Evolutionary conservation across 1,140 invertebrate genomes (phyloP).

Genomic region (Dreissena rostriformis): DNA sequence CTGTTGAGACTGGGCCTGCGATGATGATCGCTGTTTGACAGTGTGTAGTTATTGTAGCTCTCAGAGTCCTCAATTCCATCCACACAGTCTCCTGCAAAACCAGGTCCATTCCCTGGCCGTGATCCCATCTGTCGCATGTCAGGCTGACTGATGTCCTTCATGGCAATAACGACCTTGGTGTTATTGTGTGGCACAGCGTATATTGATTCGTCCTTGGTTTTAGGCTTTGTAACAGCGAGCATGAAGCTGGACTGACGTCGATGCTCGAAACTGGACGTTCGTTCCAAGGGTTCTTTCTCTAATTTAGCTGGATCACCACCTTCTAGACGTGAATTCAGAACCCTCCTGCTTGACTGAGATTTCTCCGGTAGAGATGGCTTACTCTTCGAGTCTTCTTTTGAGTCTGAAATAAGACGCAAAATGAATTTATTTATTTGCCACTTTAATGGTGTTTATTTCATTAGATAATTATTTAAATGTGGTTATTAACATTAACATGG

Average conservation of each 20-base stretch:
- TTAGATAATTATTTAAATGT: too few relatives aligned
- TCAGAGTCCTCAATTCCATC: constrained; percentile 62
- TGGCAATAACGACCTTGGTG: constrained; percentile 20
- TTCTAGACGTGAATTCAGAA: not conserved
- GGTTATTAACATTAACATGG: too few relatives aligned
- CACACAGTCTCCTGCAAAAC: constrained; percentile 17
- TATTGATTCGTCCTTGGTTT: constrained; percentile 50
- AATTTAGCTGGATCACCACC: not conserved
- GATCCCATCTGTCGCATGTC: constrained; percentile 11
- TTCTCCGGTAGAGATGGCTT: constrained; percentile 14
- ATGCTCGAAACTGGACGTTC: constrained; percentile 68
- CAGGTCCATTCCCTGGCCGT: not conserved
- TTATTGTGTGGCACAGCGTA: constrained; percentile 63
- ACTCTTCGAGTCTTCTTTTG: constrained; percentile 29
- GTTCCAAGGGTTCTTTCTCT: constrained; percentile 44
- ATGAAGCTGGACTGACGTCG: constrained; percentile 77
- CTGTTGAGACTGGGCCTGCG: constrained; percentile 64
- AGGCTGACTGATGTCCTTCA: constrained; percentile 35
- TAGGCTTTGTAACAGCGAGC: constrained; percentile 69
- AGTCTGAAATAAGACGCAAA: constrained; percentile 6
- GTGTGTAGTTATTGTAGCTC: constrained; percentile 68
- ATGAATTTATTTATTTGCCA: constrained; percentile 3
- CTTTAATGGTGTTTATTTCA: too few relatives aligned
- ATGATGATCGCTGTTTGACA: constrained; percentile 75
- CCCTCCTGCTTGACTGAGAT: not conserved